phyloP scores from a whole-genome alignment of 2,113 vertebrate genomes.

The Periophthalmodon schlosseri region DNA sequence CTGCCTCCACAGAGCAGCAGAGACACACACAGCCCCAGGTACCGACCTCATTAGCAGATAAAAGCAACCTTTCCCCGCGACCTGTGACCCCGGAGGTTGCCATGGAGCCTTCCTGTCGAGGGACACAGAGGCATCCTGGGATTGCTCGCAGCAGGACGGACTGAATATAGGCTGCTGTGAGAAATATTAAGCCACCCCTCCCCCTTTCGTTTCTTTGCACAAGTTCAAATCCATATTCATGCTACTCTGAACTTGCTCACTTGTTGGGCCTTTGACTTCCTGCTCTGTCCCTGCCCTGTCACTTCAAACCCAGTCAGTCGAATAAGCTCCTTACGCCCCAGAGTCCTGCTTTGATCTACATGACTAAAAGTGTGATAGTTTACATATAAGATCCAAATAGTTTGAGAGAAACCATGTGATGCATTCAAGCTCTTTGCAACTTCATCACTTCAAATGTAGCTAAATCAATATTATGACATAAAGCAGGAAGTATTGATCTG shows the following conservation, averaged over 20 bases:
- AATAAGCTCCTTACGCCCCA: slow-evolving; percentile 54
- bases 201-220: slow-evolving; percentile 7
- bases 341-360: slow-evolving; percentile 53
- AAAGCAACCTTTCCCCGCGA: slow-evolving; percentile 77
- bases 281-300: slow-evolving; percentile 46
- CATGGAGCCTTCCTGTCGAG: slow-evolving; percentile 74
- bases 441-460: not conserved
- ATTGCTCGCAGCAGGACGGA: slow-evolving; percentile 54
- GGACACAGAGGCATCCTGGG: slow-evolving; percentile 67
- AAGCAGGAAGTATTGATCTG: not conserved
- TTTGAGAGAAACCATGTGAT: not conserved
- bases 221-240: slow-evolving; percentile 48
- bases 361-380: slow-evolving; percentile 35
- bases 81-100: slow-evolving; percentile 75
- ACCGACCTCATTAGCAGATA: slow-evolving; percentile 79
- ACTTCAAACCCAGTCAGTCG: slow-evolving; percentile 41
- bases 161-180: slow-evolving; percentile 62
- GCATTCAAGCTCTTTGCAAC: not conserved
- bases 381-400: slow-evolving; percentile 25
- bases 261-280: slow-evolving; percentile 23
- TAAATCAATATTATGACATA: slow-evolving; percentile 5
- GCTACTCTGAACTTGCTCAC: slow-evolving; percentile 1
- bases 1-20: slow-evolving; percentile 42
- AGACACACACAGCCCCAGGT: slow-evolving; percentile 72
- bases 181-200: slow-evolving; percentile 50